Percentiles rank a stretch among this genome's conserved stretches.
phyloP scores from a whole-genome alignment of 1,140 invertebrate species.

The Ooceraea biroi region DNA sequence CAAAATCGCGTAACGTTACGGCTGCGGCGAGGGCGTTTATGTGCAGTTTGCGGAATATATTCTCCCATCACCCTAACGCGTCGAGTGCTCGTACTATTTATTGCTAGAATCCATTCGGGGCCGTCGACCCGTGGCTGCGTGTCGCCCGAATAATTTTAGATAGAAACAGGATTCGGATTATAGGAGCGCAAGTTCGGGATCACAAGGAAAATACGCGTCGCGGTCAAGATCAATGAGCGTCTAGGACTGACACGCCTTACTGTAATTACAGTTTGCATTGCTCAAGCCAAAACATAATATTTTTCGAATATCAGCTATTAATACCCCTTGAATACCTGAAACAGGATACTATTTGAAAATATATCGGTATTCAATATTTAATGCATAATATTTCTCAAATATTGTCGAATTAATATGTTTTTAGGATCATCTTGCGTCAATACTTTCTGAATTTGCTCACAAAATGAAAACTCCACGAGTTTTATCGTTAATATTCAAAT shows the following conservation, averaged over 20 bases:
- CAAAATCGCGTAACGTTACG: background rate
- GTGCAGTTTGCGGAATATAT: conserved; percentile 5
- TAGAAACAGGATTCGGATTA: conserved; percentile 32
- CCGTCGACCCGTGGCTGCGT: conserved; percentile 22
- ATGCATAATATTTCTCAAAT: too few relatives aligned
- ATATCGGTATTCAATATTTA: too few relatives aligned
- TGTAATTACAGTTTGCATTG: background rate
- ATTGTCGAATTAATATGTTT: background rate
- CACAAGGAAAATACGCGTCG: background rate
- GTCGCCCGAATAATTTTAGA: conserved; percentile 66
- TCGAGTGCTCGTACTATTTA: conserved; percentile 58
- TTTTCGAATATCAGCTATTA: background rate
- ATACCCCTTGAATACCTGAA: background rate
- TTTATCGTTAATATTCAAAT: background rate
- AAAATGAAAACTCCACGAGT: background rate
- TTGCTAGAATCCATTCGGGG: conserved; percentile 57
- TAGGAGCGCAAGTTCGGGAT: conserved; percentile 23
- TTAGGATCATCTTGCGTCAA: background rate
- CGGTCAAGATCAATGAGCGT: conserved; percentile 59
- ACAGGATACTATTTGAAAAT: background rate
- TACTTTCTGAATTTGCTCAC: background rate
- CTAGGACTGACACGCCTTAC: background rate
- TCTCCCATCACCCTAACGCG: conserved; percentile 18
- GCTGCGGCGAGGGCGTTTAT: background rate
- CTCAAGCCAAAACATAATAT: conserved; percentile 13